Evolutionary conservation across 2,113 vertebrate genomes (phyloP).

Genomic region (Nettapus auritus): DNA sequence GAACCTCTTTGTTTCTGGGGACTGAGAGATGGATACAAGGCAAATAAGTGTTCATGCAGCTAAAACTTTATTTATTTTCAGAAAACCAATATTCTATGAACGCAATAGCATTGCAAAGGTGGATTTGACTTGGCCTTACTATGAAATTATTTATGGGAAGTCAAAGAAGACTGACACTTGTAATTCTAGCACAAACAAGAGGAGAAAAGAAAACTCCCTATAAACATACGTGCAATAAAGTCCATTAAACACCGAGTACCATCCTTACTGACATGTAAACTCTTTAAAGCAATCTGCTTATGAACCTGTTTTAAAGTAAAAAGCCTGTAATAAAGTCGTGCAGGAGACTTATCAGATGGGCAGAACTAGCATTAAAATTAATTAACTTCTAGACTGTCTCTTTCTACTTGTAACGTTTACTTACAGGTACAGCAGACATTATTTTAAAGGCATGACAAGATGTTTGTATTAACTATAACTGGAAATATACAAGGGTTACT

Average conservation of each 20-base stretch:
- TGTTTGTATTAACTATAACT: not conserved
- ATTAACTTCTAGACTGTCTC: not conserved
- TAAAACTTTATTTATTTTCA: not conserved
- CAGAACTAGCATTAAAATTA: not conserved
- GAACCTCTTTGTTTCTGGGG: not conserved
- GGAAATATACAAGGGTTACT: not conserved
- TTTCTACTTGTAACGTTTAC: not conserved
- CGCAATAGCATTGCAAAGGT: not conserved
- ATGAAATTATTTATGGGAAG: not conserved
- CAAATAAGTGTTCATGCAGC: not conserved
- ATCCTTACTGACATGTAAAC: not conserved
- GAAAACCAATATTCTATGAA: not conserved
- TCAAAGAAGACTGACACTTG: not conserved
- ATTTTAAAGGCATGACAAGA: not conserved
- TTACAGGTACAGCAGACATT: not conserved
- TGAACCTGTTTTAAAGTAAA: not conserved
- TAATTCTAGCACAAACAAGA: not conserved
- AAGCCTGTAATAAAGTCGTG: not conserved
- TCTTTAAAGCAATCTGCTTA: not conserved
- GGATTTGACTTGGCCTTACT: not conserved
- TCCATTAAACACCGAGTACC: not conserved
- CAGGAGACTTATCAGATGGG: not conserved
- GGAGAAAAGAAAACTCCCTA: not conserved
- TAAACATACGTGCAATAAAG: not conserved
- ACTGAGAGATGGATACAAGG: not conserved